phyloP scores from a whole-genome alignment of 1,140 invertebrate genomes.

The Cydia pomonella region DNA sequence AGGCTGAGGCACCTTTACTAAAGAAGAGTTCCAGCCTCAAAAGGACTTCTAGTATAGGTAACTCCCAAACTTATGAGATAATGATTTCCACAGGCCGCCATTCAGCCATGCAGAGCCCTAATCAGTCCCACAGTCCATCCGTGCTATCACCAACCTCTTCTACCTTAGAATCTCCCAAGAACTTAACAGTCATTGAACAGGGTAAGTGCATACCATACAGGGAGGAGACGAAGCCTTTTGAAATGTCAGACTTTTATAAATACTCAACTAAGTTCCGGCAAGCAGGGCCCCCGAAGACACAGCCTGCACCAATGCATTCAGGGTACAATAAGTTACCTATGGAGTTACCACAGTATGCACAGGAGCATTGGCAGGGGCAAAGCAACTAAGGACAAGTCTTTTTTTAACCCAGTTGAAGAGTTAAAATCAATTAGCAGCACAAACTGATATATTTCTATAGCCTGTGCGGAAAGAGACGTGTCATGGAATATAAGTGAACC shows the following conservation, averaged over 20 bases:
- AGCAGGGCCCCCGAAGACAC: conserved; percentile 62
- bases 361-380: conserved; percentile 67
- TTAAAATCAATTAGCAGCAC: too few relatives aligned
- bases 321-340: conserved; percentile 67
- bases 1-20: conserved; percentile 58
- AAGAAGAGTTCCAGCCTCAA: conserved; percentile 71
- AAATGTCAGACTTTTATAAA: conserved; percentile 98
- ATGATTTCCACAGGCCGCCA: conserved; percentile 71
- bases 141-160: conserved; percentile 79
- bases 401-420: background rate
- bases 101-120: conserved; percentile 71
- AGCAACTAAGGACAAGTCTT: conserved; percentile 39
- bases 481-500: too few relatives aligned
- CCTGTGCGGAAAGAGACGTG: too few relatives aligned
- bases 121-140: conserved; percentile 66
- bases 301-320: conserved; percentile 52
- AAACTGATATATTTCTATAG: too few relatives aligned
- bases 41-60: conserved; percentile 71
- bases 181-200: conserved; percentile 91
- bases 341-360: conserved; percentile 64
- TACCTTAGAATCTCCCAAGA: conserved; percentile 87
- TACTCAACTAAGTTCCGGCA: conserved; percentile 96
- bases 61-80: conserved; percentile 71
- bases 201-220: conserved; percentile 95
- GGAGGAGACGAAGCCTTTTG: conserved; percentile 97